A percentile compares a stretch with the other conserved stretches of the same genome.
These are phyloP conservation scores for Whitmania pigra DNA, from an alignment of 1,140 invertebrate genomes.

Conservation along the genomic window DNA sequence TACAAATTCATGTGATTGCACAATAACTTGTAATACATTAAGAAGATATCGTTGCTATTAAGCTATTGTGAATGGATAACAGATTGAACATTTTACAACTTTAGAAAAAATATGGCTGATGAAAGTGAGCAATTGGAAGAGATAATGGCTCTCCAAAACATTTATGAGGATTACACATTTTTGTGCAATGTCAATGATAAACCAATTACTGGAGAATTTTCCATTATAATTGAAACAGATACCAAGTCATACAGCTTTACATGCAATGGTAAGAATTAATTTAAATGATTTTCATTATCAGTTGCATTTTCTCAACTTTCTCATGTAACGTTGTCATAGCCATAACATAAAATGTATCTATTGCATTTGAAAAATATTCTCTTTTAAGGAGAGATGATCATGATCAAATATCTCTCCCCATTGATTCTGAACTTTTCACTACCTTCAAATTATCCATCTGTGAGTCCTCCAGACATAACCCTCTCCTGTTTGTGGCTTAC, in stretches of 20 bases:
- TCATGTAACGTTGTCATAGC: no score
- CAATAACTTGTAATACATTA: no score
- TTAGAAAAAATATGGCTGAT: background rate
- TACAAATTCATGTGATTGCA: no score
- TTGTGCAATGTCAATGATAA: background rate
- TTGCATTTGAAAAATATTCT: no score
- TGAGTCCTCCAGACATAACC: background rate
- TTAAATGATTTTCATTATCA: no score
- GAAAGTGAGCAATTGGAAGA: background rate
- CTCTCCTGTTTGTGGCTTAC: background rate
- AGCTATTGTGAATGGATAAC: no score
- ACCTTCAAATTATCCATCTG: background rate
- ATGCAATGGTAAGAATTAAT: background rate
- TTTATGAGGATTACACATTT: background rate
- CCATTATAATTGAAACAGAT: background rate
- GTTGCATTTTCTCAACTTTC: no score
- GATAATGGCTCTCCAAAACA: background rate
- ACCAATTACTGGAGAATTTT: background rate
- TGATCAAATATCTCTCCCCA: background rate
- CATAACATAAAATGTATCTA: no score
- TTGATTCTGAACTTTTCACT: background rate
- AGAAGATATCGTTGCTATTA: no score
- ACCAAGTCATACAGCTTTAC: no score
- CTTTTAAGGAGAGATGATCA: background rate
- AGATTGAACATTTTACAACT: no score